Base-by-base conservation (phyloP, 2,113 vertebrate genomes). In the Dasyprocta punctata region DNA sequence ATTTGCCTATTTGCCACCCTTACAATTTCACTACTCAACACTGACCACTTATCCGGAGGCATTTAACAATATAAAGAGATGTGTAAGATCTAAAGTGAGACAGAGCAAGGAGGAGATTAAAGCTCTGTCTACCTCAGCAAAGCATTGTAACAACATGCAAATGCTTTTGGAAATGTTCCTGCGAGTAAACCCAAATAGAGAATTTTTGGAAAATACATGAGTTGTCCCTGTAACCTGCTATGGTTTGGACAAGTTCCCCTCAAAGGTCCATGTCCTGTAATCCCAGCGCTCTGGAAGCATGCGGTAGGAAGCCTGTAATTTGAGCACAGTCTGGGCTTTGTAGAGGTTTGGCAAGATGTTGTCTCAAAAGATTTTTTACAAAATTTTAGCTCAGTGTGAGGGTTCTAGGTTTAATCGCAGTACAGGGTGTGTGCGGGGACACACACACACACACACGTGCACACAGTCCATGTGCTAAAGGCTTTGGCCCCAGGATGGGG, bases 1-100 rank as follows among this genome's bases (percentile, higher is more conserved):
- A 86, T 58, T 89, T 86, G 82, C 81, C 58, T 81, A 75, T 75
- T 82, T 86, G 81, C 65, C 49, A 73, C 47, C 85, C 19, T n/a
- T 87, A 58, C 24, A 60, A 67, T 52, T 49, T 61, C 61, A 89
- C 41, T 54, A 73, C 80, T 75, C 89, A 94, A 63, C 85, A 83
- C 36, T n/a, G 73, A 78, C 65, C 82, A 61, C 82, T 92, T 92
- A 81, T 49, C 11, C 52, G 36, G 20, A 83, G 60, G 54, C 77
- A 41, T 86, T 86, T 89, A 89, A 95, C 54, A 80, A 73, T 86
- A 41, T 54, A 63, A 92, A 90, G 63, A 80, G 89, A 58, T 49
- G 7, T 69, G 75, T 93, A 36, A 75, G 30, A 22, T 90, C 81
- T 78, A 83, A 87, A 88, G 77, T 78, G 89, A 26, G 7, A 1